phyloP scores from a whole-genome alignment of 2,797 vertebrate species.

The Karalla daura region DNA sequence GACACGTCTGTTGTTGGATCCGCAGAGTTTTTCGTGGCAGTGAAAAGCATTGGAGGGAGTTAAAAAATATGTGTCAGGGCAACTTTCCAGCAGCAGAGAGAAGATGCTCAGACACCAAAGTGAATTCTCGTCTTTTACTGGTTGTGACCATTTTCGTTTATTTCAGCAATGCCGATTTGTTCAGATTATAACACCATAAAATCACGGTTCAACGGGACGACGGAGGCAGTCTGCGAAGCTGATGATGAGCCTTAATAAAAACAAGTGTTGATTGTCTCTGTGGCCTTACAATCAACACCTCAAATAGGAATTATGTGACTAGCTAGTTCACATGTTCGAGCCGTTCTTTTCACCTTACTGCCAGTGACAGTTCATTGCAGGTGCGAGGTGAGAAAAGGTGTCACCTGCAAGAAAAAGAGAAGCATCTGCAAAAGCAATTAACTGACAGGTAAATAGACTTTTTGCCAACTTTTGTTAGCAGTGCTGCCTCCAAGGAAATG shows the following conservation, averaged over 20 bases:
- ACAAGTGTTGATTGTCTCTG: constrained; percentile 9
- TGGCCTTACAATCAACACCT: constrained; percentile 5
- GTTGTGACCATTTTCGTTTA: neutral
- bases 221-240: neutral
- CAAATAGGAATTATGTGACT: neutral
- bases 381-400: neutral
- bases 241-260: neutral
- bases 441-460: too few species aligned
- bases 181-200: too few species aligned
- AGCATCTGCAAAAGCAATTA: too few species aligned
- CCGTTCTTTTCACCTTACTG: neutral
- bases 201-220: neutral
- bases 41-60: neutral
- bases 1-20: neutral
- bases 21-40: constrained; percentile 3
- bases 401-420: neutral
- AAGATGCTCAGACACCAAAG: neutral
- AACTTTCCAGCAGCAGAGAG: constrained; percentile 13
- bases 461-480: too few species aligned
- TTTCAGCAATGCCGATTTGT: neutral
- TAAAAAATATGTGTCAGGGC: neutral
- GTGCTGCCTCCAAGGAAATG: too few species aligned
- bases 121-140: neutral
- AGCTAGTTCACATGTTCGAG: neutral
- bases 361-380: neutral